These are phyloP conservation scores for Dasysyrphus albostriatus DNA, from an alignment of 2,888 invertebrate species.

Conservation along the genomic window DNA sequence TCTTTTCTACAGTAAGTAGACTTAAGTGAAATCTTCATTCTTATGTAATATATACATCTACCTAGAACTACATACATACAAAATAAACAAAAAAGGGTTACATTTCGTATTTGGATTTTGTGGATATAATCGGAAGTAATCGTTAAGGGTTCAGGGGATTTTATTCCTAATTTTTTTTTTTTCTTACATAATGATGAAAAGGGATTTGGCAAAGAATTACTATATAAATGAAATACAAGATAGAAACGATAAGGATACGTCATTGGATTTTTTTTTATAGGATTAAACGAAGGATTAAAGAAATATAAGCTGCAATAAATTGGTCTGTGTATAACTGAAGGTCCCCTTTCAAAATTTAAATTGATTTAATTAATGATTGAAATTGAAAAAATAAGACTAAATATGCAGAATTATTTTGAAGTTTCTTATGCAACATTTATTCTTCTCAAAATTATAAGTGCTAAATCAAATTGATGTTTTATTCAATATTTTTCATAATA, in stretches of 20 bases:
- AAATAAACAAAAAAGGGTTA: conserved; percentile 14
- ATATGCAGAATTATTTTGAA: too few relatives aligned
- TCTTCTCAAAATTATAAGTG: too few relatives aligned
- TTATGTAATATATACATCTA: not conserved
- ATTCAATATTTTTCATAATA: too few relatives aligned
- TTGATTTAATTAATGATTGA: not conserved
- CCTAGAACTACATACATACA: not conserved
- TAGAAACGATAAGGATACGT: conserved; percentile 9
- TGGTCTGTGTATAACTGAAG: not conserved
- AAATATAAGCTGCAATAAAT: conserved; percentile 21
- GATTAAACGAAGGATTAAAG: not conserved
- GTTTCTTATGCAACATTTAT: too few relatives aligned
- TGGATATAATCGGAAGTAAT: conserved; percentile 33
- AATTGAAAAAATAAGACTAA: not conserved
- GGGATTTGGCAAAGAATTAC: conserved; percentile 9
- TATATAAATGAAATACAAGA: conserved; percentile 17
- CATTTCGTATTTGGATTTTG: conserved; percentile 6
- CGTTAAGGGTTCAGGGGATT: conserved; percentile 23
- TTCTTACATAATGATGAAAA: conserved; percentile 3
- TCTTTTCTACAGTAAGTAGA: conserved; percentile 16
- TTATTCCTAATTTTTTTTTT: not conserved
- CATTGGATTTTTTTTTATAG: conserved; percentile 1
- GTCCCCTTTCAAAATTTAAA: not conserved
- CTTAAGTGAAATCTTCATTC: conserved; percentile 23
- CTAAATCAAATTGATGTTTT: too few relatives aligned